Percentiles rank a stretch among this genome's conserved stretches.
Evolutionary conservation across 2,797 vertebrate species (phyloP).

Genomic region (Notolepis coatsorum): DNA sequence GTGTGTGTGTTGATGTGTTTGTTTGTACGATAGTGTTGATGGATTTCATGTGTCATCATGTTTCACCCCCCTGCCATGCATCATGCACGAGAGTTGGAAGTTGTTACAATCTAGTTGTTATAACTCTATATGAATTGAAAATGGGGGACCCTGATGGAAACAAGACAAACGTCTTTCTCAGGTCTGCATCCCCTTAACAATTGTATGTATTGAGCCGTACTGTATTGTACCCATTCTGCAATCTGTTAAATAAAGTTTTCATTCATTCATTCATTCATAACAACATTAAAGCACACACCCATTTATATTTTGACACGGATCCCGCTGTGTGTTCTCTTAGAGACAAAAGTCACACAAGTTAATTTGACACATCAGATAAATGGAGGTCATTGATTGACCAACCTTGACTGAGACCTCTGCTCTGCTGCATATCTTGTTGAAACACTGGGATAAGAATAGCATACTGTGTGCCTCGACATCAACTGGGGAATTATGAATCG

Average conservation of each 20-base stretch:
- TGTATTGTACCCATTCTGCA: too few relatives aligned
- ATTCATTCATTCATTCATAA: too few relatives aligned
- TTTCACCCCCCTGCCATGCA: too few relatives aligned
- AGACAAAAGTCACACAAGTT: background rate
- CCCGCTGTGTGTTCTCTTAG: too few relatives aligned
- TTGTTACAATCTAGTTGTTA: background rate
- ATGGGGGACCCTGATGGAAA: too few relatives aligned
- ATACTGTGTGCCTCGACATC: background rate
- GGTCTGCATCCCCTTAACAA: too few relatives aligned
- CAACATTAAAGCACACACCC: background rate
- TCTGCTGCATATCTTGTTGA: background rate
- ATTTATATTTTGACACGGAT: background rate
- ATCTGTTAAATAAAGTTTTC: too few relatives aligned
- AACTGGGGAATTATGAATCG: background rate
- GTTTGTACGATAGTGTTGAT: conserved; percentile 46
- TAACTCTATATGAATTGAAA: too few relatives aligned
- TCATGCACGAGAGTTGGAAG: too few relatives aligned
- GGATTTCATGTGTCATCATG: conserved; percentile 25
- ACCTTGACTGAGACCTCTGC: background rate
- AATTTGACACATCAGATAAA: background rate
- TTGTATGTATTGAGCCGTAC: too few relatives aligned
- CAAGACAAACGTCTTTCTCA: too few relatives aligned
- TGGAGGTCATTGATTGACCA: conserved; percentile 4
- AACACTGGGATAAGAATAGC: conserved; percentile 27
- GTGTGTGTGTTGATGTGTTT: conserved; percentile 60